Evolutionary conservation across 2,797 vertebrate species (phyloP).

Genomic region (Fundulus diaphanus): DNA sequence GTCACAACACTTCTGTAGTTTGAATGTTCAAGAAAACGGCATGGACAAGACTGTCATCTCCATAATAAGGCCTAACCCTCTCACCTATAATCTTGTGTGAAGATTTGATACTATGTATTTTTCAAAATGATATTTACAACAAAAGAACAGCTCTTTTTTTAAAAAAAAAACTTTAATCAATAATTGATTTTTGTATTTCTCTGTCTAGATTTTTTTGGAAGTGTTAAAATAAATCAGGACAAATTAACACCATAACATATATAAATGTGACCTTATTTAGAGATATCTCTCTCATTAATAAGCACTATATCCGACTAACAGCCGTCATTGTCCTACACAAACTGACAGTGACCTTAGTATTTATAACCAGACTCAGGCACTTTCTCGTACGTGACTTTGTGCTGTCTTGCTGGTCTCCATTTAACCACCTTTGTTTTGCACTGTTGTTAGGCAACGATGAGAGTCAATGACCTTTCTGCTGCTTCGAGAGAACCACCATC

Average conservation of each 20-base stretch:
- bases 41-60: neutral
- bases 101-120: neutral
- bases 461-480: slow-evolving; percentile 49
- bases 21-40: neutral
- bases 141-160: neutral
- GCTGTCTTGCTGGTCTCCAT: slow-evolving; percentile 17
- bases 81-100: neutral
- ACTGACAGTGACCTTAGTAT: slow-evolving; percentile 39
- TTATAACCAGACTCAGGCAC: slow-evolving; percentile 13
- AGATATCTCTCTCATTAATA: slow-evolving; percentile 7
- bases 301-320: slow-evolving; percentile 3
- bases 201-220: neutral
- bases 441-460: slow-evolving; percentile 32
- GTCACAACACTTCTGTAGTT: too few relatives aligned
- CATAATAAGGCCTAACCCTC: neutral
- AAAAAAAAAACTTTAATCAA: neutral
- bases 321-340: slow-evolving; percentile 30
- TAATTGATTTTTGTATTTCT: neutral
- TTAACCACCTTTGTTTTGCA: slow-evolving; percentile 27
- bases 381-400: slow-evolving; percentile 31
- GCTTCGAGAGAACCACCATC: slow-evolving; percentile 31
- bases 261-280: slow-evolving; percentile 9
- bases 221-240: neutral
- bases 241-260: neutral
- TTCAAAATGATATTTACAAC: neutral